Evolutionary conservation across 2,888 invertebrate species (phyloP).

Genomic region (Yponomeuta evonymella): DNA sequence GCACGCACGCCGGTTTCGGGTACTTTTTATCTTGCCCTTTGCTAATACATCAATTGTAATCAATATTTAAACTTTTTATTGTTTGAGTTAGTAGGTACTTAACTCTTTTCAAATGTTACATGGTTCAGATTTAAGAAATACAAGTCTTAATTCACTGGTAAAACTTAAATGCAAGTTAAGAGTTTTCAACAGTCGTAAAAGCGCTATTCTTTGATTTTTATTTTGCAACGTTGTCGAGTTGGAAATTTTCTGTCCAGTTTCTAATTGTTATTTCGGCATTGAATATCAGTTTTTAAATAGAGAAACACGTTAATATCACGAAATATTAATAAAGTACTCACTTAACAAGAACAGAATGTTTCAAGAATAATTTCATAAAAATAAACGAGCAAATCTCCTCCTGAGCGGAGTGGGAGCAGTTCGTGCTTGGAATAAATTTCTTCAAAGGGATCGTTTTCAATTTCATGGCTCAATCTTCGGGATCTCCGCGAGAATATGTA

Average conservation of each 20-base stretch:
- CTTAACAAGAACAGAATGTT: slow-evolving; percentile 49
- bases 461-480: slow-evolving; percentile 76
- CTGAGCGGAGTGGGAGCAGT: slow-evolving; percentile 64
- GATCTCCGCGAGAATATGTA: slow-evolving; percentile 72
- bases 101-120: slow-evolving; percentile 45
- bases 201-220: slow-evolving; percentile 46
- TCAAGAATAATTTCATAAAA: slow-evolving; percentile 73
- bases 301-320: neutral
- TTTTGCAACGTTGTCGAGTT: slow-evolving; percentile 36
- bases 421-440: slow-evolving; percentile 75
- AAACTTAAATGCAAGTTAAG: slow-evolving; percentile 63
- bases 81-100: slow-evolving; percentile 4
- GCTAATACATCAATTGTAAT: too few species aligned
- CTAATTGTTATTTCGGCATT: neutral
- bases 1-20: too few species aligned
- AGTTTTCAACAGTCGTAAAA: slow-evolving; percentile 51
- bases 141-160: slow-evolving; percentile 54
- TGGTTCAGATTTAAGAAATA: slow-evolving; percentile 48
- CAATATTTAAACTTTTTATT: too few species aligned
- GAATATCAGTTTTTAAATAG: too few species aligned
- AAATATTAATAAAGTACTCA: neutral
- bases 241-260: slow-evolving; percentile 27
- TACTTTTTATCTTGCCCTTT: too few species aligned
- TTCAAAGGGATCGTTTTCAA: slow-evolving; percentile 75
- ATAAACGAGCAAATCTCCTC: slow-evolving; percentile 74